Evolutionary conservation across 2,113 vertebrate species (phyloP), one percentile per base, ranked within the genome.

Genomic region (Amblyornis subalaris): DNA sequence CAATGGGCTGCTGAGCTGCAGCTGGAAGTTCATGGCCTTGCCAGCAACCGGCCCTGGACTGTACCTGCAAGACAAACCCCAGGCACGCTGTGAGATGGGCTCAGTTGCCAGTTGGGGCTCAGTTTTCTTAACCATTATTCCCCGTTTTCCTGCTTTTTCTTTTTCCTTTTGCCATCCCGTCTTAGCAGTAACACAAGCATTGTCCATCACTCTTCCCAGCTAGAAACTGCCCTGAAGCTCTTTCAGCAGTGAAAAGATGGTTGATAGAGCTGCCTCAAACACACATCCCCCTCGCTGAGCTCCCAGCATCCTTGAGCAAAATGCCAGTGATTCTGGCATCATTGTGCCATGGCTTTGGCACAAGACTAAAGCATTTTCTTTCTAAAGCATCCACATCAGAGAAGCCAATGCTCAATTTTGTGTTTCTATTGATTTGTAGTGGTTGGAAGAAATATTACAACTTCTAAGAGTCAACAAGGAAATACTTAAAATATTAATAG

Each of bases 21-120:
- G 65, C 83, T 96, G 91, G 60, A 93, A 83, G 70, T 61, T 97
- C 42, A n/a, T 2, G 15, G 66, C 73, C 47, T 88, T 95, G 76
- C 90, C 90, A 65, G 95, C 65, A 76, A 23, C 65, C 0, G 64
- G 66, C 40, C 64, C 70, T 55, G 92, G 85, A 6, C 70, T 87
- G 72, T 89, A 91, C 74, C 96, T 94, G 83, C 62, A 88, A 89
- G 65, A 87, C 48, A 80, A 54, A 70, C 35, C 64, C 80, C 74
- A 54, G 70, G 64, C 36, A 19, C 28, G 1, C 36, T 33, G 23
- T 0, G 1, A 73, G 57, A 24, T 3, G 4, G 15, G 74, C 20
- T 58, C 51, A 53, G 7, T 5, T 36, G 15, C 25, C 51, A 67
- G 9, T 5, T 4, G 1, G 57, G n/a, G 20, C 44, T 74, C 55